phyloP scores from a whole-genome alignment of 1,140 invertebrate genomes.

The Coboldia fuscipes region DNA sequence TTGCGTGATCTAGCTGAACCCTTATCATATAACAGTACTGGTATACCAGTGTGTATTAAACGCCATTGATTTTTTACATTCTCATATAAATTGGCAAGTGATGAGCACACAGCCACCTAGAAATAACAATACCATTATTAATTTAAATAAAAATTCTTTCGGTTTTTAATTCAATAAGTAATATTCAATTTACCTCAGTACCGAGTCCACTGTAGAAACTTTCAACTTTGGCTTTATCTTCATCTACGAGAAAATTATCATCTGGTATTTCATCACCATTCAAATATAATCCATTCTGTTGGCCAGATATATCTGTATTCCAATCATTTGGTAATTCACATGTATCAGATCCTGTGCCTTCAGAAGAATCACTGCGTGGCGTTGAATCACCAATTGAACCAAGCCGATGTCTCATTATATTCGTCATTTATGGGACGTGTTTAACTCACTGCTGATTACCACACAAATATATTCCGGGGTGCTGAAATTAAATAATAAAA shows the following conservation, averaged over 20 bases:
- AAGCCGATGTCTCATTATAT: slow-evolving; percentile 11
- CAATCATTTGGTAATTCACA: slow-evolving; percentile 12
- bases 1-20: slow-evolving; percentile 47
- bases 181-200: slow-evolving; percentile 37
- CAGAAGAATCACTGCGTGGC: slow-evolving; percentile 18
- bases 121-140: too few species aligned
- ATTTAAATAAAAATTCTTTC: too few species aligned
- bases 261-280: slow-evolving; percentile 18
- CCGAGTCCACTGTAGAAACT: slow-evolving; percentile 59
- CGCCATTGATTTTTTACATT: slow-evolving; percentile 44
- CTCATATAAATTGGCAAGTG: slow-evolving; percentile 58
- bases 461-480: too few species aligned
- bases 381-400: slow-evolving; percentile 19
- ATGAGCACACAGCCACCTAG: slow-evolving; percentile 53
- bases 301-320: neutral
- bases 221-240: slow-evolving; percentile 54
- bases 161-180: too few species aligned
- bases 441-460: too few species aligned
- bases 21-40: slow-evolving; percentile 54
- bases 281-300: slow-evolving; percentile 9
- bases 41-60: slow-evolving; percentile 57
- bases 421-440: too few species aligned
- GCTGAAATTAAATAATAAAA: too few species aligned
- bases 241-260: slow-evolving; percentile 30
- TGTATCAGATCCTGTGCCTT: slow-evolving; percentile 18